Conservation (phyloP, 2,888 invertebrate genomes). For the Amblyjoppa proteus region DNA sequence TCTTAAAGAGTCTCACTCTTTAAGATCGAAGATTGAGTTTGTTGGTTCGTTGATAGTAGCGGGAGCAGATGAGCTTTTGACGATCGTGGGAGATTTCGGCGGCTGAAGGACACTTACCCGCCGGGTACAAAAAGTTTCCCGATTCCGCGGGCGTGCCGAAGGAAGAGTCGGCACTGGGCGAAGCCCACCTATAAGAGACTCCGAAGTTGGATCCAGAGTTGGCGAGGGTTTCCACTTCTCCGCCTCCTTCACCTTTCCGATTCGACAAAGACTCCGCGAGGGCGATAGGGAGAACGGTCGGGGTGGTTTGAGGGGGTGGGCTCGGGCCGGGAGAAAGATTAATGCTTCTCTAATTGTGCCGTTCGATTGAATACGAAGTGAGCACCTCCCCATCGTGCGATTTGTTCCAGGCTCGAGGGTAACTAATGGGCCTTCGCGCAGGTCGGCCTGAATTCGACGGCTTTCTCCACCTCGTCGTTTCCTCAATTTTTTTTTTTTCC, state of each 20-base stretch:
- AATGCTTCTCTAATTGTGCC: conserved; percentile 69
- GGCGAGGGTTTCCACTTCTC: conserved; percentile 48
- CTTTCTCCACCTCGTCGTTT: conserved; percentile 38
- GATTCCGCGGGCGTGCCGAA: conserved; percentile 48
- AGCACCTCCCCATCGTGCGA: conserved; percentile 53
- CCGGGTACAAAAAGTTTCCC: conserved; percentile 52
- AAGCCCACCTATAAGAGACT: conserved; percentile 23
- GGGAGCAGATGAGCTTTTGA: conserved; percentile 41
- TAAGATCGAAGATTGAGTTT: conserved; percentile 6
- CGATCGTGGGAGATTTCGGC: conserved; percentile 19
- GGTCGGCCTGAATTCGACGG: conserved; percentile 50
- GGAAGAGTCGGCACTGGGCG: conserved; percentile 10
- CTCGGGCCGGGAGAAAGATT: conserved; percentile 54
- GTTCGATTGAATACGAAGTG: conserved; percentile 66
- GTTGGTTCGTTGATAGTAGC: neutral
- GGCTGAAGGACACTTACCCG: conserved; percentile 9
- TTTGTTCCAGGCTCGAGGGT: conserved; percentile 51
- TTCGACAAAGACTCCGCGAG: conserved; percentile 54
- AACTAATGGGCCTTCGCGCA: conserved; percentile 62
- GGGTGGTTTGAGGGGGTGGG: neutral
- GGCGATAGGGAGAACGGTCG: neutral
- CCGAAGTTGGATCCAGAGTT: conserved; percentile 34
- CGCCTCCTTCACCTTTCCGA: conserved; percentile 45
- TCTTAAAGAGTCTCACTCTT: neutral
- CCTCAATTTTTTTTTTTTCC: conserved; percentile 33